A percentile compares a stretch with the other conserved stretches of the same genome.
Conservation (phyloP, 2,797 vertebrate species). For the Brachyrhaphis roseni region DNA sequence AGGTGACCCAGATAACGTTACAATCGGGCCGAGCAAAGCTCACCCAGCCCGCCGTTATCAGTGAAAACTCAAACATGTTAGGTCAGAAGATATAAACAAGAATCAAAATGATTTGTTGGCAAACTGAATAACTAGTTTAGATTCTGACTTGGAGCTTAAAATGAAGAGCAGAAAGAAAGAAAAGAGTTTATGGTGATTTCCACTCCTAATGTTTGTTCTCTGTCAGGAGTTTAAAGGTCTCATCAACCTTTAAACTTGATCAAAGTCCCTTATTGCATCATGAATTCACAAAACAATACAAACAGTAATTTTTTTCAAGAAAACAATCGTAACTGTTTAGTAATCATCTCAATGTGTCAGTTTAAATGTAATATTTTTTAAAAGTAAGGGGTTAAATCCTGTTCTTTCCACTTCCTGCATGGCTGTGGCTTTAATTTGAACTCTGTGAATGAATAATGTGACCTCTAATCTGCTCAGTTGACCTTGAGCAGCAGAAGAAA, state of each 20-base stretch:
- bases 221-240: not conserved
- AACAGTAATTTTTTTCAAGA: too few relatives aligned
- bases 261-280: too few relatives aligned
- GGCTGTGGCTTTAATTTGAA: not conserved
- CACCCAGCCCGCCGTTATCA: conserved; percentile 39
- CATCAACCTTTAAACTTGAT: too few relatives aligned
- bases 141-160: not conserved
- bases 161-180: not conserved
- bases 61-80: conserved; percentile 22
- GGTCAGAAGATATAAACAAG: conserved; percentile 25
- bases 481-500: not conserved
- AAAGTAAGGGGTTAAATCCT: not conserved
- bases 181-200: not conserved
- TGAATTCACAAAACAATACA: too few relatives aligned
- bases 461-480: not conserved
- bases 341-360: not conserved
- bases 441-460: not conserved
- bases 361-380: not conserved
- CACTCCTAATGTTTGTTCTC: not conserved
- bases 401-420: not conserved
- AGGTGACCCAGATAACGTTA: conserved; percentile 69
- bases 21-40: conserved; percentile 1
- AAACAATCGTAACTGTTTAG: not conserved
- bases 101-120: not conserved
- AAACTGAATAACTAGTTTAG: not conserved